These are phyloP conservation scores for Erpetoichthys calabaricus DNA, from an alignment of 2,797 vertebrate species.

Conservation along the genomic window DNA sequence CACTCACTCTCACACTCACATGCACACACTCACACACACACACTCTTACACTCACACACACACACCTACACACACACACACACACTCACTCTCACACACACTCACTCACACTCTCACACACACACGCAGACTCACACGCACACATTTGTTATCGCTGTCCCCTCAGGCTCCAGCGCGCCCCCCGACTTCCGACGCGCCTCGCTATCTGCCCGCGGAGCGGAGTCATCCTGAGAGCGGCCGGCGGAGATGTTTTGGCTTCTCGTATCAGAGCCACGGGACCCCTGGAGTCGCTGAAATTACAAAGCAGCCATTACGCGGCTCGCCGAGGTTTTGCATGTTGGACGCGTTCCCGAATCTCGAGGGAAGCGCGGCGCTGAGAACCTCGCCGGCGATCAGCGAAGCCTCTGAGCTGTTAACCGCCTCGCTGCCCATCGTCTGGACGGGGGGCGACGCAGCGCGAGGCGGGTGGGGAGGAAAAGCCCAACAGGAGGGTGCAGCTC, in stretches of 20 bases:
- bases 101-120: constrained; percentile 15
- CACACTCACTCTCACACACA: no score
- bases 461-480: constrained; percentile 17
- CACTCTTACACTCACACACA: background rate
- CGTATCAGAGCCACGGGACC: background rate
- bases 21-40: no score
- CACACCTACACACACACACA: background rate
- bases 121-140: constrained; percentile 29
- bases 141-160: constrained; percentile 19
- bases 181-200: constrained; percentile 25
- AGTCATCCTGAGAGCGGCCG: no score
- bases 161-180: constrained; percentile 31
- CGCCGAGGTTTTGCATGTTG: no score
- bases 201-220: background rate
- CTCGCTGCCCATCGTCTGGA: background rate
- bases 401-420: no score
- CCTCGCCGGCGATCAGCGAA: no score
- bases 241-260: constrained; percentile 7
- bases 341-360: no score
- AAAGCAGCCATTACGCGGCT: constrained; percentile 6
- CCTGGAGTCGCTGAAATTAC: constrained; percentile 6
- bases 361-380: no score
- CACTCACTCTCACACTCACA: no score
- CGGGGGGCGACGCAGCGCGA: constrained; percentile 16
- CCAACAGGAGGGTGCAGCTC: no score